These are phyloP conservation scores for Rhabdomys pumilio DNA, from an alignment of 2,797 vertebrate genomes.

Conservation along the genomic window DNA sequence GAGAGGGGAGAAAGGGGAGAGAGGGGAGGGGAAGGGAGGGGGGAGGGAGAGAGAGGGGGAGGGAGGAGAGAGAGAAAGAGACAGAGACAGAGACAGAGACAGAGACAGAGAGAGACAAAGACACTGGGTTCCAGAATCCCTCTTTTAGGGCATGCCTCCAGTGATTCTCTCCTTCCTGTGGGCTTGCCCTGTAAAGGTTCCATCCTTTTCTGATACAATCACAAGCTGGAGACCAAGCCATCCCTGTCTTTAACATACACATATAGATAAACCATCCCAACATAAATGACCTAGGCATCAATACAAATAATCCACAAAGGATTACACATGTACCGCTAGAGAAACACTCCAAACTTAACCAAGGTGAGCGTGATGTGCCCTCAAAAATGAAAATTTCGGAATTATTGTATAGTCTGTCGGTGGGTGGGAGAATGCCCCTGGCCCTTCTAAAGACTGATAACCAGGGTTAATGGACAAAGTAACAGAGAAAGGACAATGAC, in stretches of 20 bases:
- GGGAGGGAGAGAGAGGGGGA: too few relatives aligned
- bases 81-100: background rate
- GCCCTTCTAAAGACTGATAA: background rate
- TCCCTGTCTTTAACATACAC: background rate
- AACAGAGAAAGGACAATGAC: background rate
- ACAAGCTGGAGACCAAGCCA: background rate
- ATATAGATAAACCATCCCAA: background rate
- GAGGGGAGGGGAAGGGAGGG: rapidly evolving
- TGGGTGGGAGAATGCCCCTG: background rate
- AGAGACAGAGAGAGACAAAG: background rate
- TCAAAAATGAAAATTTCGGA: background rate
- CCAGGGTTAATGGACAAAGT: background rate
- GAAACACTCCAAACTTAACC: background rate
- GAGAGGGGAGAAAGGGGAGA: background rate
- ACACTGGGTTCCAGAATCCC: background rate
- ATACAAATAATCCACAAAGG: background rate
- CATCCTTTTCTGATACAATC: background rate
- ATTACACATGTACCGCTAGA: background rate
- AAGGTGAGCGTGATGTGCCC: background rate
- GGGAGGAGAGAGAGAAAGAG: background rate
- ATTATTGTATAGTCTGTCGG: background rate
- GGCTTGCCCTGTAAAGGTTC: background rate
- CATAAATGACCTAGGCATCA: background rate
- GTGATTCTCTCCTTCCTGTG: background rate
- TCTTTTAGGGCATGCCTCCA: background rate